phyloP scores from a whole-genome alignment of 2,888 invertebrate genomes.

The Achlya flavicornis region DNA sequence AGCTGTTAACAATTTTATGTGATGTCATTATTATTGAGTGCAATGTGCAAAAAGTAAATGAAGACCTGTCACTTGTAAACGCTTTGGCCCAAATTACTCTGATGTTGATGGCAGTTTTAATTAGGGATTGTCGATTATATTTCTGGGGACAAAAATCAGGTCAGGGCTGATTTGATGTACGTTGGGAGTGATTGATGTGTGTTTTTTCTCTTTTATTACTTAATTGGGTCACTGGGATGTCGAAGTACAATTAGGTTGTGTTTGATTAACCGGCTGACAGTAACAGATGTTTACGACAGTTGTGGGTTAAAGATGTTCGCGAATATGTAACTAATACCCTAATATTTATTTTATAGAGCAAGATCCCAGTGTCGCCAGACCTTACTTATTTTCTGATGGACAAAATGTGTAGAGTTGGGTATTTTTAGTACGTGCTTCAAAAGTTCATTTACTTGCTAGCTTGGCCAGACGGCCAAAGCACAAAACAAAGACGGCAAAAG shows the following conservation, averaged over 20 bases:
- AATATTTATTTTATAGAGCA: neutral
- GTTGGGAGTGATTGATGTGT: slow-evolving; percentile 21
- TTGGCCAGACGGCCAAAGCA: no score
- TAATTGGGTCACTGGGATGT: slow-evolving; percentile 9
- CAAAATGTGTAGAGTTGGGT: no score
- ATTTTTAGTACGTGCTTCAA: no score
- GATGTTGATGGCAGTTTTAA: slow-evolving; percentile 33
- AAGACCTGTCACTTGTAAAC: slow-evolving; percentile 38
- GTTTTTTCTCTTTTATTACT: slow-evolving; percentile 20
- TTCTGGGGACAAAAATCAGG: slow-evolving; percentile 24
- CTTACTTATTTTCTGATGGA: no score
- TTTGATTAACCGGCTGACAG: slow-evolving; percentile 7
- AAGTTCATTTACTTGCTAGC: no score
- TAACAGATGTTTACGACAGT: slow-evolving; percentile 1
- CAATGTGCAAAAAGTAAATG: slow-evolving; percentile 30
- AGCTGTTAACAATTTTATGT: slow-evolving; percentile 19
- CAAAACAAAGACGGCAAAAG: no score
- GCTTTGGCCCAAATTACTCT: slow-evolving; percentile 35
- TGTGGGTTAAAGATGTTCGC: neutral
- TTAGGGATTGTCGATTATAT: slow-evolving; percentile 11
- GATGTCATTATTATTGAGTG: slow-evolving; percentile 5
- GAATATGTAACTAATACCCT: neutral
- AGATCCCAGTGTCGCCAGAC: no score
- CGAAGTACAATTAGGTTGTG: slow-evolving; percentile 6
- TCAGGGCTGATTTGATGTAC: slow-evolving; percentile 25